Conservation (phyloP, 2,113 vertebrate species). For the Gallinago paraguaiae region DNA sequence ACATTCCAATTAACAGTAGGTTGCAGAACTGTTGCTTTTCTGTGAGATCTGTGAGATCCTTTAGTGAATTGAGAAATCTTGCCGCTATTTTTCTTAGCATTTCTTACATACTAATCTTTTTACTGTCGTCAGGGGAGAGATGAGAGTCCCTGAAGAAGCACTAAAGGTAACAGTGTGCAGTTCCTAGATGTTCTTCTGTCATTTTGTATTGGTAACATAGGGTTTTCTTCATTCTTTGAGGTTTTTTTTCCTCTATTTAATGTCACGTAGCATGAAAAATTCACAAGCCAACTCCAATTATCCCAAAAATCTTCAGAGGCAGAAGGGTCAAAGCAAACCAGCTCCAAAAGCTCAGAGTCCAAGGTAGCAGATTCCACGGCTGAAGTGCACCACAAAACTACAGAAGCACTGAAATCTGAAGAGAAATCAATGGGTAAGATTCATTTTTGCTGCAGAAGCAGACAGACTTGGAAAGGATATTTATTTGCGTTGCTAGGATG, state of each 20-base stretch:
- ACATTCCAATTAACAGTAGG: background rate
- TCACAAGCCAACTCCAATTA: slow-evolving; percentile 94
- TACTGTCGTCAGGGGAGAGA: slow-evolving; percentile 93
- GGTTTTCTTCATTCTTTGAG: background rate
- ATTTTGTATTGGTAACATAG: background rate
- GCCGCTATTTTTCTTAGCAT: slow-evolving; percentile 42
- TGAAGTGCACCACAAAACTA: slow-evolving; percentile 76
- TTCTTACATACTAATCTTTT: slow-evolving; percentile 97
- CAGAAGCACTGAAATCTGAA: slow-evolving; percentile 83
- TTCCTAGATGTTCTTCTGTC: background rate
- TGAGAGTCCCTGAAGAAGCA: slow-evolving; percentile 96
- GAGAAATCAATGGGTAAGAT: slow-evolving; percentile 86
- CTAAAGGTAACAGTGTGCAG: slow-evolving; percentile 83
- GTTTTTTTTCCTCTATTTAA: background rate
- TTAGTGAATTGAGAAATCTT: background rate
- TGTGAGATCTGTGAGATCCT: background rate
- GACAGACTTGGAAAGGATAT: background rate
- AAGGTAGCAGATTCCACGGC: slow-evolving; percentile 71
- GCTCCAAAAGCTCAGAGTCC: slow-evolving; percentile 71
- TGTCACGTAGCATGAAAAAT: slow-evolving; percentile 93
- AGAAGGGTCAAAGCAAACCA: slow-evolving; percentile 81
- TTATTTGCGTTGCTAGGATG: background rate
- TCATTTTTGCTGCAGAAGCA: background rate
- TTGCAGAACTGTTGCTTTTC: background rate
- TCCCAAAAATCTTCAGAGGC: slow-evolving; percentile 85